Base-by-base conservation (phyloP, 2,888 invertebrate species). In the Adineta ricciae region DNA sequence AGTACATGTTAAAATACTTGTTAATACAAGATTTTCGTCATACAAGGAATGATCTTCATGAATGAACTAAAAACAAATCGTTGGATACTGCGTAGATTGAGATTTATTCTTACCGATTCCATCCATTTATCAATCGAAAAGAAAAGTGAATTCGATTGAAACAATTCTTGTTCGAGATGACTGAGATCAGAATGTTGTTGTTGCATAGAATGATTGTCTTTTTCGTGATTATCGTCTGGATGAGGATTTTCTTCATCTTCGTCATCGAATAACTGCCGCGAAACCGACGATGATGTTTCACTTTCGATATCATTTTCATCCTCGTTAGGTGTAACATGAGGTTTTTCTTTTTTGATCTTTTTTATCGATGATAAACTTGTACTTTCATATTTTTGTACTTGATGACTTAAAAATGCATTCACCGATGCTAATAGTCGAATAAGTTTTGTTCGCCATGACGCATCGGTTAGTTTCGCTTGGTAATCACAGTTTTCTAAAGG, bases 91-190 rank as follows among this genome's bases (percentile, higher is more conserved):
- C n/a, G n/a, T n/a, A n/a, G n/a, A n/a, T n/a, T n/a, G n/a, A n/a
- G n/a, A n/a, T n/a, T n/a, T n/a, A n/a, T n/a, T n/a, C n/a, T n/a
- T 78, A 78, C 78, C 11, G 1, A 19, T 78, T 41, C 78, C 1
- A 78, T 41, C 78, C 78, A 78, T 78, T 78, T 41, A 24, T 78
- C 78, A 41, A 78, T 41, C 11, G 41, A 41, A 41, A 11, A 78
- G 24, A 38, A 78, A 41, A 78, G 5, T 78, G 78, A 41, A 78
- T 78, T 41, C 32, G 64, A 32, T 64, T 64, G 64, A 64, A 64
- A 32, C 32, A 64, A 64, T 78, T 78, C 78, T 24, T 78, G 24
- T 78, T 78, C 78, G 3, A 78, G n/a, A n/a, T 78, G 78, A n/a
- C 24, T 78, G 14, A 78, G 41, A 78, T 78, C 78, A 11, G 41